Evolutionary conservation across 2,888 invertebrate species (phyloP).

Genomic region (Noctua pronuba): DNA sequence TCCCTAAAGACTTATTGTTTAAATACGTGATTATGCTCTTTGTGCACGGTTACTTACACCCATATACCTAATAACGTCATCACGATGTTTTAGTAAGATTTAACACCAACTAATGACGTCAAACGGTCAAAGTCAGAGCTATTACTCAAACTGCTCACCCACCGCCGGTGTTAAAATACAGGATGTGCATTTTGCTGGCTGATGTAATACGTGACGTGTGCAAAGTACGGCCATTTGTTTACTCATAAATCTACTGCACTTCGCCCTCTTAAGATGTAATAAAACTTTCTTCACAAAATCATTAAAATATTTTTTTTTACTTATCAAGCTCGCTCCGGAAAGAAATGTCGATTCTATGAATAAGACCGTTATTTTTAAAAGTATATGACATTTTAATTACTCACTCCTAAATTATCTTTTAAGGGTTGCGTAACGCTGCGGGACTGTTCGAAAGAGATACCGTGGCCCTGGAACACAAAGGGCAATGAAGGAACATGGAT

Average conservation of each 20-base stretch:
- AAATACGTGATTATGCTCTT: not conserved
- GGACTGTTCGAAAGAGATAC: no score
- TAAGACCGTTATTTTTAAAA: not conserved
- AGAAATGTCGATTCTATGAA: not conserved
- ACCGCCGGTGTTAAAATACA: not conserved
- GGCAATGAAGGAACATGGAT: no score
- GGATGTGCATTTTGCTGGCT: not conserved
- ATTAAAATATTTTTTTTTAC: not conserved
- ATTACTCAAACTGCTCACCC: not conserved
- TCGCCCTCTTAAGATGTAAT: not conserved
- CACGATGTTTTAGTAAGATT: not conserved
- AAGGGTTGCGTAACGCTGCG: not conserved
- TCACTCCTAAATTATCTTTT: no score
- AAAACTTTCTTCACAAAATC: not conserved
- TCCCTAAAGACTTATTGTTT: not conserved
- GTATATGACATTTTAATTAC: no score
- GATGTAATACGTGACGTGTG: not conserved
- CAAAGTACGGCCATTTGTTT: not conserved
- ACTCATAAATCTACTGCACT: not conserved
- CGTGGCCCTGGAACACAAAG: no score
- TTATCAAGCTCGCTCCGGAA: not conserved
- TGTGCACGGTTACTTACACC: not conserved
- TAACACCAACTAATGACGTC: constrained; percentile 3
- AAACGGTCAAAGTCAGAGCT: not conserved
- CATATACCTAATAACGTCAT: constrained; percentile 5